phyloP scores from a whole-genome alignment of 2,113 vertebrate genomes.

The Onychostruthus taczanowskii region DNA sequence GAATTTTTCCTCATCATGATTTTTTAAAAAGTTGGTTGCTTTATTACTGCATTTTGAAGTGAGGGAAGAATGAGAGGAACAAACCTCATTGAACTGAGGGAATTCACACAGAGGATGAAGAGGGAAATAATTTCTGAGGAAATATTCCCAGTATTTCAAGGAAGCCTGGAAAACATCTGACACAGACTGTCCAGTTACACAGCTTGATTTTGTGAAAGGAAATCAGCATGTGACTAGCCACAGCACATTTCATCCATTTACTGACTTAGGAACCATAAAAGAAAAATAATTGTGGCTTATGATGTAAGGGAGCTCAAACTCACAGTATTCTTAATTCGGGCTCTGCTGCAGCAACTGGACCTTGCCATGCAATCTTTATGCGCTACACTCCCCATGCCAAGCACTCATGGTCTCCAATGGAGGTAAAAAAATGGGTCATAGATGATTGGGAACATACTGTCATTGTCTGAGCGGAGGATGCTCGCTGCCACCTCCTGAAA shows the following conservation, averaged over 20 bases:
- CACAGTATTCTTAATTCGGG: background rate
- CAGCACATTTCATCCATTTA: background rate
- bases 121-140: background rate
- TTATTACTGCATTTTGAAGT: background rate
- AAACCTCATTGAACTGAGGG: background rate
- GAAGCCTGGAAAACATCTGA: constrained; percentile 5
- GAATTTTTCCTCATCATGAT: background rate
- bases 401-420: background rate
- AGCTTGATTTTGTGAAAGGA: background rate
- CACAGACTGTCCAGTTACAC: background rate
- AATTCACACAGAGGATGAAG: background rate
- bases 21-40: background rate
- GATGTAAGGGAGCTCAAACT: background rate
- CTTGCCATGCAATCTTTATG: background rate
- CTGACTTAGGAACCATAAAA: background rate
- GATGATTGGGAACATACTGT: background rate
- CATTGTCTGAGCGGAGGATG: background rate
- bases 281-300: background rate
- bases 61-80: background rate
- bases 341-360: background rate
- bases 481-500: background rate
- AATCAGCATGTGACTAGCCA: background rate
- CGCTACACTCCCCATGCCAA: background rate
- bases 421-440: background rate
- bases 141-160: background rate